Evolutionary conservation across 2,888 invertebrate genomes (phyloP).

Genomic region (Microdon myrmicae): DNA sequence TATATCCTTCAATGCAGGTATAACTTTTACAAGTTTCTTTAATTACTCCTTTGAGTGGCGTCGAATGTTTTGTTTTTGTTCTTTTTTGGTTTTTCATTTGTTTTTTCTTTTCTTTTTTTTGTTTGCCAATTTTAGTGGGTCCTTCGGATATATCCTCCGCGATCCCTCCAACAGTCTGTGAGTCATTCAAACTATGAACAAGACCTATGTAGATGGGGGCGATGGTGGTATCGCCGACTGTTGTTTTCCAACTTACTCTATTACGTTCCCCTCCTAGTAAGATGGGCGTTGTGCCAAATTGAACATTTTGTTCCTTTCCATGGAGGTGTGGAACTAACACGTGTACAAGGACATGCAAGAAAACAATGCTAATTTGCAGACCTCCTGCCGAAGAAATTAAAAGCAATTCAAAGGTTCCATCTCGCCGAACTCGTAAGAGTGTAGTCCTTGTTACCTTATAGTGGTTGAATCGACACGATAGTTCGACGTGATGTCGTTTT

Average conservation of each 20-base stretch:
- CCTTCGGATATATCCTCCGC: too few species aligned
- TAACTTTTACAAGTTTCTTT: slow-evolving; percentile 53
- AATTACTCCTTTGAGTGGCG: slow-evolving; percentile 52
- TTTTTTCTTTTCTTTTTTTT: slow-evolving; percentile 3
- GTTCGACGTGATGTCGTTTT: too few species aligned
- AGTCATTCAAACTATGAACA: neutral
- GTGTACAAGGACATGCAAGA: too few species aligned
- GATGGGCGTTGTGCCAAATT: slow-evolving; percentile 31
- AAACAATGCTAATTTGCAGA: slow-evolving; percentile 15
- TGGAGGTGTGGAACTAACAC: too few species aligned
- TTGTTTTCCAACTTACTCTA: neutral
- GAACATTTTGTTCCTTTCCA: slow-evolving; percentile 19
- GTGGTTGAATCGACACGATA: too few species aligned
- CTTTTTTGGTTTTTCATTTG: too few species aligned
- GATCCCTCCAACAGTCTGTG: slow-evolving; percentile 8
- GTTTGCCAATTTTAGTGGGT: neutral
- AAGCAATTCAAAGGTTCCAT: slow-evolving; percentile 4
- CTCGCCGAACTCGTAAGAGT: too few species aligned
- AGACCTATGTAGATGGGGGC: neutral
- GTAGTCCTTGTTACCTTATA: too few species aligned
- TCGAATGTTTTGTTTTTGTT: slow-evolving; percentile 27
- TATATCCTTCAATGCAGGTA: slow-evolving; percentile 39
- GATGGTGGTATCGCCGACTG: neutral
- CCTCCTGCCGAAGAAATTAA: slow-evolving; percentile 5
- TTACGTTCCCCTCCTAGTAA: slow-evolving; percentile 1